Percentiles rank a stretch among this genome's conserved stretches.
These are phyloP conservation scores for Pipistrellus pygmaeus DNA, from an alignment of 2,797 vertebrate species.

Conservation along the genomic window DNA sequence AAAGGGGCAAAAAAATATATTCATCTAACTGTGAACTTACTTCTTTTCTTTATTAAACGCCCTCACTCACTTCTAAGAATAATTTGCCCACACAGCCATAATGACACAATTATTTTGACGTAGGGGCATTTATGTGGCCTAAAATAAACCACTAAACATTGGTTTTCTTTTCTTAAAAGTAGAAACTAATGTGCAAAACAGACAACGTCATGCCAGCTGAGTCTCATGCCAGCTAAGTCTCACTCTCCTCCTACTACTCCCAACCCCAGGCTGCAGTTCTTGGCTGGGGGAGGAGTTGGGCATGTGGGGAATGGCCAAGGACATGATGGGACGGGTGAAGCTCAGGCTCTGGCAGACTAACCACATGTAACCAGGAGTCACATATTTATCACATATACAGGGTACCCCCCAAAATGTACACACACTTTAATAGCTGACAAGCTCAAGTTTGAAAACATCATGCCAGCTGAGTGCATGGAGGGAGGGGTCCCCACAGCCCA, in stretches of 20 bases:
- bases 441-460: too few relatives aligned
- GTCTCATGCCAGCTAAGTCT: neutral
- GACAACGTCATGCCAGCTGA: neutral
- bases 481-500: too few relatives aligned
- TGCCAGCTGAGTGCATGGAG: too few relatives aligned
- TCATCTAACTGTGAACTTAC: conserved; percentile 30
- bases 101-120: conserved; percentile 29
- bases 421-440: too few relatives aligned
- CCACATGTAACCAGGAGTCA: neutral
- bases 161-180: neutral
- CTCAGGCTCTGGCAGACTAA: neutral
- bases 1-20: neutral
- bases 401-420: too few relatives aligned
- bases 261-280: neutral
- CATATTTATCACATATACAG: neutral
- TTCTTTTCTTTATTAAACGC: conserved; percentile 56
- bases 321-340: accelerated
- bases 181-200: neutral
- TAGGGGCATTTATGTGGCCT: conserved; percentile 8
- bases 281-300: accelerated
- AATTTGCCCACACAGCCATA: conserved; percentile 56
- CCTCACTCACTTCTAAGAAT: conserved; percentile 49
- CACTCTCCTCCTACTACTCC: neutral
- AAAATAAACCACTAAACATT: conserved; percentile 51
- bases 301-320: neutral